Evolutionary conservation across 1,140 invertebrate genomes (phyloP).

Genomic region (Nomia melanderi): DNA sequence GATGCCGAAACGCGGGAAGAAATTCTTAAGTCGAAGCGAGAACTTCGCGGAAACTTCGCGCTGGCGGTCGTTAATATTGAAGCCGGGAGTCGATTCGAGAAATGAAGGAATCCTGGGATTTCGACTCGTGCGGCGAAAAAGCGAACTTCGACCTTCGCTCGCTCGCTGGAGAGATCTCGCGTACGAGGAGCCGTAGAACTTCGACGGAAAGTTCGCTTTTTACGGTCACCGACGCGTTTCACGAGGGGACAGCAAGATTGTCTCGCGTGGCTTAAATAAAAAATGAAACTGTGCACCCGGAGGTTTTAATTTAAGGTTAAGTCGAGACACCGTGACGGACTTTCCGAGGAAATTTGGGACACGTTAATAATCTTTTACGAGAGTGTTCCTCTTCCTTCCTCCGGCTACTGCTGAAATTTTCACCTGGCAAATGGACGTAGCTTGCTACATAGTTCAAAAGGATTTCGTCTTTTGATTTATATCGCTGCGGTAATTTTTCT

Average conservation of each 20-base stretch:
- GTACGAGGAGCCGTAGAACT: neutral
- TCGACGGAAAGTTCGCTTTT: neutral
- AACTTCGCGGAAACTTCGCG: neutral
- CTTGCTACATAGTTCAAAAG: no score
- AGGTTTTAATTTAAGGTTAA: constrained; percentile 26
- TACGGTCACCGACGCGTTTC: neutral
- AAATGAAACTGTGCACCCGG: neutral
- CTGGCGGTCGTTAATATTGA: neutral
- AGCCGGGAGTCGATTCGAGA: neutral
- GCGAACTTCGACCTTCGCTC: no score
- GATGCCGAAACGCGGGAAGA: neutral
- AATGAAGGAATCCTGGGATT: neutral
- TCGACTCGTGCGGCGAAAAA: neutral
- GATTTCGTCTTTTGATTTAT: no score
- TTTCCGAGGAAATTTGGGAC: neutral
- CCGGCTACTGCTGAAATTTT: no score
- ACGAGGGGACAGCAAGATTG: neutral
- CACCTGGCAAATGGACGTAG: no score
- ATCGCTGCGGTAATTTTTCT: no score
- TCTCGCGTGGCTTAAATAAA: constrained; percentile 14
- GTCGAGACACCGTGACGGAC: neutral
- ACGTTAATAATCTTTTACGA: constrained; percentile 2
- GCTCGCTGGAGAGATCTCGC: no score
- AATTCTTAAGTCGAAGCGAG: neutral
- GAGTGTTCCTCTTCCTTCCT: no score